Evolutionary conservation across 1,140 invertebrate genomes (phyloP), one percentile per base, ranked within the genome.

Genomic region (Nasonia vitripennis): DNA sequence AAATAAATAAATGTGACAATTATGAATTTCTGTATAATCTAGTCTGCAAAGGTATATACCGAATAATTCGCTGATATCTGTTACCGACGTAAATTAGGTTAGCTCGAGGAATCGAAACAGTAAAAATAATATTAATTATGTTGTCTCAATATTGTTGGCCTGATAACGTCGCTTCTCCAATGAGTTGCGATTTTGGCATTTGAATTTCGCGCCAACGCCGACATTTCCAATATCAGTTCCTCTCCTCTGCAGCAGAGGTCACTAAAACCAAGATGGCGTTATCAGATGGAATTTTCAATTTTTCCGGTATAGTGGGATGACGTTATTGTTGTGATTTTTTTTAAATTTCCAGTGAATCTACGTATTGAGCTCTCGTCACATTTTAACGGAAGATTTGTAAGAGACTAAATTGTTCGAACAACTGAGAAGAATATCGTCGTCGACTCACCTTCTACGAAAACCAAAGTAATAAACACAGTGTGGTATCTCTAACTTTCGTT

Each of bases 401-500:
- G 31, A 12, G 70, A 41, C 31, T 67, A 68, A 67, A 45, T 67
- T 41, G 10, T 23, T 51, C 10, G 1, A 3, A 37, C 41, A 71
- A 4, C 71, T 11, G 23, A 67, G 31, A 4, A 27, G 34, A 83
- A 48, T 70, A 41, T 10, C 51, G 23, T 68, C 75, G n/a, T 51
- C 62, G 14, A 74, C 9, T 83, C 74, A 10, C n/a, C 12, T 10
- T 12, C 73, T 17, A n/a, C 73, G 11, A 41, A 31, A 41, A n/a
- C 20, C 20, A 70, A 85, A 77, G 55, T 81, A 81, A 85, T 77
- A 85, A 34, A 85, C 37, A 85, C 55, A 78, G 55, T 37, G 41
- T 41, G 20, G 20, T 81, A 85, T 68, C 74, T 81, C 23, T 85
- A 85, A 85, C 78, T 78, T 85, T 85, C 55, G 68, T 85, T 85